Evolutionary conservation across 2,888 invertebrate genomes (phyloP).

Genomic region (Lithophane semibrunnea): DNA sequence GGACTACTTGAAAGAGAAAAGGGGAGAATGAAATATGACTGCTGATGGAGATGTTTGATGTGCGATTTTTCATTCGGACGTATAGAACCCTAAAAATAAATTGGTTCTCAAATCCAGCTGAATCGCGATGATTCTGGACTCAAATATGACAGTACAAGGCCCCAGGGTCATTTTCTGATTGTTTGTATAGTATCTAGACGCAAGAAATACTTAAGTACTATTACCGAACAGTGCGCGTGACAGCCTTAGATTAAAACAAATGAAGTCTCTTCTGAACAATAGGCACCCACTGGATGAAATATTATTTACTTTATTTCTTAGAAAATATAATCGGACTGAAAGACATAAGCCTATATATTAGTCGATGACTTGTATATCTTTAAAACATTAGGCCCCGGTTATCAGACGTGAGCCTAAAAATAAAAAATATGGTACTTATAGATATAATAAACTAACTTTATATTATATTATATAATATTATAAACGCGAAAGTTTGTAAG

Average conservation of each 20-base stretch:
- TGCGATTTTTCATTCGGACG: too few relatives aligned
- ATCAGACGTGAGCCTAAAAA: not conserved
- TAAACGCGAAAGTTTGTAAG: too few relatives aligned
- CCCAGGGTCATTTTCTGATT: not conserved
- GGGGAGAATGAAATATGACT: too few relatives aligned
- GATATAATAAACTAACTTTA: too few relatives aligned
- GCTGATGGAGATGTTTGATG: too few relatives aligned
- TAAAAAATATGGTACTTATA: not conserved
- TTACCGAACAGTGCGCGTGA: conserved; percentile 28
- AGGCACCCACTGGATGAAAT: conserved; percentile 25
- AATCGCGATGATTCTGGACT: not conserved
- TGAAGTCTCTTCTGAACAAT: conserved; percentile 47
- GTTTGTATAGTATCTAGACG: conserved; percentile 10
- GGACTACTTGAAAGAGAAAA: not conserved
- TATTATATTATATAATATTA: too few relatives aligned
- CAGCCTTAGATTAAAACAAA: conserved; percentile 46
- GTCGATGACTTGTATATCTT: not conserved
- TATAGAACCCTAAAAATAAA: not conserved
- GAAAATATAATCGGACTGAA: conserved; percentile 19
- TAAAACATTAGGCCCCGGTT: not conserved
- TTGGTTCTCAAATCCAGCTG: not conserved
- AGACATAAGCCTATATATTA: conserved; percentile 1
- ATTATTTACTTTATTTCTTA: conserved; percentile 31
- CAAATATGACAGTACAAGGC: not conserved
- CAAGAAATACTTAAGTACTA: conserved; percentile 22